These are phyloP conservation scores for Littorina saxatilis DNA, from an alignment of 1,140 invertebrate species.

Conservation along the genomic window DNA sequence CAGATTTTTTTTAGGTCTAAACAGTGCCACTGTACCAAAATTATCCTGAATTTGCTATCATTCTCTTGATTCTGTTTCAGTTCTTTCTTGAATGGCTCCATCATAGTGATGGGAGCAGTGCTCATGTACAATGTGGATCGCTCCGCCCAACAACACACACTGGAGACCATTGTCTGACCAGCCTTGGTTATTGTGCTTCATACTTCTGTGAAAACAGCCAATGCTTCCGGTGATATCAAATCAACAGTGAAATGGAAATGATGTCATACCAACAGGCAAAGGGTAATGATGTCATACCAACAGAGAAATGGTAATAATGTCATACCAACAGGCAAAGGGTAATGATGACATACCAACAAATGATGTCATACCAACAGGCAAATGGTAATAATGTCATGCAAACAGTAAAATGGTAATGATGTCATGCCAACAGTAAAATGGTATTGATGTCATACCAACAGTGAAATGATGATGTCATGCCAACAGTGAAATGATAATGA, in stretches of 20 bases:
- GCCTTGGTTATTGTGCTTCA: background rate
- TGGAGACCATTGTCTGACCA: slow-evolving; percentile 21
- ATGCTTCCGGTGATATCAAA: background rate
- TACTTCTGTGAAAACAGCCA: background rate
- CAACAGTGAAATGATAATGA: too few species aligned
- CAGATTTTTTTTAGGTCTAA: background rate
- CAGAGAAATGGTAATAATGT: background rate
- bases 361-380: too few species aligned
- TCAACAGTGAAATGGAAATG: background rate
- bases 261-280: too few species aligned
- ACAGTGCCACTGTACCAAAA: background rate
- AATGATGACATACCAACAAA: too few species aligned
- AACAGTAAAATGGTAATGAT: too few species aligned
- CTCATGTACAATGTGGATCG: slow-evolving; percentile 45
- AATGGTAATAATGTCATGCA: too few species aligned
- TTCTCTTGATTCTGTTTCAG: slow-evolving; percentile 19
- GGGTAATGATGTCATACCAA: too few species aligned
- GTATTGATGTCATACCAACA: too few species aligned
- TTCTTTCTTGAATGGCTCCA: slow-evolving; percentile 41
- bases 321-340: too few species aligned
- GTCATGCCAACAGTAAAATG: too few species aligned
- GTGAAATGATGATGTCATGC: too few species aligned
- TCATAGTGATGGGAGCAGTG: slow-evolving; percentile 28
- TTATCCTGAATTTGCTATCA: background rate
- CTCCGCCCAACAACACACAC: background rate